Evolutionary conservation across 2,888 invertebrate species (phyloP), one percentile per base, ranked within the genome.

Genomic region (Caenorhabditis doughertyi): DNA sequence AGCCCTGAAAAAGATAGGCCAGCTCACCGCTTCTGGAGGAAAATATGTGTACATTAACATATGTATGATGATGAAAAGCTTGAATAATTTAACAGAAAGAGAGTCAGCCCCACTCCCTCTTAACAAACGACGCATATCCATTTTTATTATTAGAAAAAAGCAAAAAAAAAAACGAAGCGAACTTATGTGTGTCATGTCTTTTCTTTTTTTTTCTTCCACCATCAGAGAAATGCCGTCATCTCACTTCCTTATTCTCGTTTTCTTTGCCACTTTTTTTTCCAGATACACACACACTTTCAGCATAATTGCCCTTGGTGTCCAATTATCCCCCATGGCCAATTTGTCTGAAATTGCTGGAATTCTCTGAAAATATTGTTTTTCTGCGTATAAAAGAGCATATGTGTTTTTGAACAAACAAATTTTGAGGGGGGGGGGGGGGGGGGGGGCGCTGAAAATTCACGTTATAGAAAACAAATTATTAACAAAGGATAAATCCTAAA

Each of bases 21-120:
- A 39, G 39, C 39, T 39, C 39, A 39, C 39, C 58, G 16, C 9
- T n/a, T n/a, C n/a, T n/a, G n/a, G n/a, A n/a, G n/a, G 21, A 35
- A 58, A 58, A 58, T 29, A 25, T 51, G 55, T 56, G n/a, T 16
- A 21, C 53, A 62, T 73, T 55, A 60, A 64, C 72, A 55, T 73
- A 73, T 73, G 64, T 64, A 74, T 56, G 67, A 74, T 74, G 73
- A 65, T 64, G 67, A 74, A 67, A 55, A 74, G 74, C 56, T 58
- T 74, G 74, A 74, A 74, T 74, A 74, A 74, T 74, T 74, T 56
- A 68, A 55, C 47, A 47, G 29, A 39, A 56, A 70, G 39, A 44
- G 70, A 70, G 56, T n/a, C 39, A 49, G 25, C 62, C 7, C 44
- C n/a, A 39, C 53, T 11, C 39, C 39, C 39, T 39, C 39, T 39